Base-by-base conservation (phyloP, 2,888 invertebrate genomes). In the Celastrina argiolus region DNA sequence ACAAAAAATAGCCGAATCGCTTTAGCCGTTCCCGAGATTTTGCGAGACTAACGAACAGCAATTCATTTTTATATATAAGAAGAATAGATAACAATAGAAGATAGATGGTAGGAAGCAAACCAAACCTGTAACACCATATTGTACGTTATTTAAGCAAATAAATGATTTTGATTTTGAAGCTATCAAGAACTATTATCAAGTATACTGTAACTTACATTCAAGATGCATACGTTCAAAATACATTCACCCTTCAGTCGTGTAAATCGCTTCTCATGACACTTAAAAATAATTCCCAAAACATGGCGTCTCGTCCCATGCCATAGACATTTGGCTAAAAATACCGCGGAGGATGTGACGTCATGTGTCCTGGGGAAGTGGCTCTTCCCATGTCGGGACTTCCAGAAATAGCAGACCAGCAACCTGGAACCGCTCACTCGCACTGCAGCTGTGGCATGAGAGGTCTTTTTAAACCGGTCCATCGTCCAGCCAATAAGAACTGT, bases 361-460 rank as follows among this genome's bases (percentile, higher is more conserved):
- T 26, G 5, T 22, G 51, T 51, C 51, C 51, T 51, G 51, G 51
- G 51, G 51, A 51, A 51, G 51, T 51, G 51, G 26, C 22, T 51
- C 51, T 51, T 51, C 51, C 51, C 51, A 51, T 51, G 14, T 51
- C 51, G 51, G 22, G 1, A 10, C 7, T 12, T 26, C 22, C 51
- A 51, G 51, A 51, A 51, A 51, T 51, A 51, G 22, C 22, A 4
- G 14, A 26, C 51, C 51, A 51, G 22, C 22, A 4, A 3, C 10
- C 51, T 1, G 12, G 22, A 51, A 51, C 51, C 22, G 26, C 22
- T 14, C 26, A 12, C 0, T 22, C 1, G 14, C 12, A 22, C 5
- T 8, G 8, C 2, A 26, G 12, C 51, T 51, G 26, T 22, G 22
- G 26, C 1, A 10, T 1, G 3, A 22, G 4, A 26, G 51, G 12